A percentile compares a stretch with the other conserved stretches of the same genome.
phyloP scores from a whole-genome alignment of 1,140 invertebrate species.

The Drosophila orena region DNA sequence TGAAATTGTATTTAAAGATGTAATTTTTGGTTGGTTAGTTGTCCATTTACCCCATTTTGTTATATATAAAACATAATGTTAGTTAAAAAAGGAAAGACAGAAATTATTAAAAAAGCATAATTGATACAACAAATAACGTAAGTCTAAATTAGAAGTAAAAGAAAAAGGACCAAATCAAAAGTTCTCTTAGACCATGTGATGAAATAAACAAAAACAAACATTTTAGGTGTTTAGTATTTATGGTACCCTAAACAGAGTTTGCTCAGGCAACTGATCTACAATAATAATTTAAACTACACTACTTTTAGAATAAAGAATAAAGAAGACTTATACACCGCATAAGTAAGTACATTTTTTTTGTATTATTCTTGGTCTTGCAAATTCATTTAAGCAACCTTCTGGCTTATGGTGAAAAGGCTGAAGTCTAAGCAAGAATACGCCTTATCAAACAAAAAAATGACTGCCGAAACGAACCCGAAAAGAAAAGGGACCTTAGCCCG shows the following conservation, averaged over 20 bases:
- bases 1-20: conserved; percentile 15
- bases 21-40: conserved; percentile 60
- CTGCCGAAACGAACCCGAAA: no score
- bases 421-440: no score
- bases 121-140: conserved; percentile 35
- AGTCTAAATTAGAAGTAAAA: conserved; percentile 13
- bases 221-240: conserved; percentile 4
- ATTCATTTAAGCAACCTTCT: no score
- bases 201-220: conserved; percentile 2
- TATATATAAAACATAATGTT: conserved; percentile 53
- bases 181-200: conserved; percentile 35
- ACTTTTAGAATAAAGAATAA: no score
- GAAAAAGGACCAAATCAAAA: conserved; percentile 25
- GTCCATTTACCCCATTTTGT: conserved; percentile 62
- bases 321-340: no score
- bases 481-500: no score
- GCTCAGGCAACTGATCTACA: no score
- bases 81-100: conserved; percentile 58
- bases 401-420: no score
- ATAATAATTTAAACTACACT: no score
- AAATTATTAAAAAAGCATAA: conserved; percentile 40
- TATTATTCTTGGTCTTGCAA: no score
- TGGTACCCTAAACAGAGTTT: background rate
- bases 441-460: no score
- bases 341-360: no score